Conservation (phyloP, 2,888 invertebrate genomes). For the Idaea aversata region DNA sequence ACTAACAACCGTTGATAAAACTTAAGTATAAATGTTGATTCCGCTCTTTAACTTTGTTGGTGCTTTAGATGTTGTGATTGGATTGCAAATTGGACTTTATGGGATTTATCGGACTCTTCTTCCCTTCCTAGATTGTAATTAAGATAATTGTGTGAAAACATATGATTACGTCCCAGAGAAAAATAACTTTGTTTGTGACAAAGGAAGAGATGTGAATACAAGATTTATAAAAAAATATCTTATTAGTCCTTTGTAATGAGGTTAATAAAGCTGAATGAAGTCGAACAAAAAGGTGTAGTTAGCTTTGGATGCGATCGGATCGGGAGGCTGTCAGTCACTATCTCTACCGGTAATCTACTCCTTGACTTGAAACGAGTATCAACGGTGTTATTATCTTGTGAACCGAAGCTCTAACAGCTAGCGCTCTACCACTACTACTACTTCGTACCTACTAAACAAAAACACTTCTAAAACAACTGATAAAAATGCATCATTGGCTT, state of each 20-base stretch:
- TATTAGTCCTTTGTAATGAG: not conserved
- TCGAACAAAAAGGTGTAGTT: not conserved
- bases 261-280: not conserved
- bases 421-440: not conserved
- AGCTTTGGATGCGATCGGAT: constrained; percentile 32
- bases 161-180: not conserved
- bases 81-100: constrained; percentile 27
- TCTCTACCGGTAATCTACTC: constrained; percentile 70
- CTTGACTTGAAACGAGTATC: constrained; percentile 77
- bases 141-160: constrained; percentile 17
- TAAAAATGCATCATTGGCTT: too few species aligned
- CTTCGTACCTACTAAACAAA: not conserved
- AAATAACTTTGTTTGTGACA: not conserved
- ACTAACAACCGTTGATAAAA: constrained; percentile 22
- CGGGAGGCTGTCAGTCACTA: constrained; percentile 60
- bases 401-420: constrained; percentile 31
- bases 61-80: constrained; percentile 24
- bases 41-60: constrained; percentile 25
- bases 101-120: constrained; percentile 7
- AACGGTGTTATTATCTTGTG: constrained; percentile 66
- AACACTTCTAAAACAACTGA: not conserved
- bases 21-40: constrained; percentile 18
- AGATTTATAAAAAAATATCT: not conserved
- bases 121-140: constrained; percentile 12
- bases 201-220: not conserved